phyloP scores from a whole-genome alignment of 2,797 vertebrate species.

The Acanthiza pusilla region DNA sequence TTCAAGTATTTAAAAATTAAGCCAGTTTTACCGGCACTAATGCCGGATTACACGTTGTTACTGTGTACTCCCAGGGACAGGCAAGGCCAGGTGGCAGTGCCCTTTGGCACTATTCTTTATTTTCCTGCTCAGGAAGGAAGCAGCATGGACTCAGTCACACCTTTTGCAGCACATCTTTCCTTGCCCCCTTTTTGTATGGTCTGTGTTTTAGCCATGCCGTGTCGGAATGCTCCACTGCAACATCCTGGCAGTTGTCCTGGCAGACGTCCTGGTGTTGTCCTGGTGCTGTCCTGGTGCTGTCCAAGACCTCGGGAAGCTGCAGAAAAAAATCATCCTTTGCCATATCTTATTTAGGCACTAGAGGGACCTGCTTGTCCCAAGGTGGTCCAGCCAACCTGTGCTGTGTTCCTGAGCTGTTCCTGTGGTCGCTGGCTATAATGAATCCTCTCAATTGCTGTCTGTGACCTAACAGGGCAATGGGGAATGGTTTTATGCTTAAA shows the following conservation, averaged over 20 bases:
- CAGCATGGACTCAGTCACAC: not conserved
- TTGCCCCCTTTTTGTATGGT: not conserved
- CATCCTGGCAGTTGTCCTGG: not conserved
- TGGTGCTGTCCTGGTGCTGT: not conserved
- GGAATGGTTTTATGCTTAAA: not conserved
- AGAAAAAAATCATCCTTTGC: not conserved
- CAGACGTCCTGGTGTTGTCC: not conserved
- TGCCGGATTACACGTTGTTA: not conserved
- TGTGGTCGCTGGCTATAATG: not conserved
- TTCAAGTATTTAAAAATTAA: not conserved
- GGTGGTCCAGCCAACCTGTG: not conserved
- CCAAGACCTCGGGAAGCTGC: not conserved
- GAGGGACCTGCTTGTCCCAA: not conserved
- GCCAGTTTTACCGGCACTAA: not conserved
- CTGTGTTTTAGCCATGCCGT: fast-evolving
- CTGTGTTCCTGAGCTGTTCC: not conserved
- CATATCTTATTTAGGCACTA: not conserved
- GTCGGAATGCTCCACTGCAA: not conserved
- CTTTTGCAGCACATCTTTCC: not conserved
- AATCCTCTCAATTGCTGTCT: not conserved
- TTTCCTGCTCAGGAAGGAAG: not conserved
- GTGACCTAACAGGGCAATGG: not conserved
- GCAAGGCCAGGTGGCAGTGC: not conserved
- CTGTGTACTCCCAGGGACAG: not conserved
- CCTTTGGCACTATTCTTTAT: not conserved